Percentiles rank a stretch among this genome's conserved stretches.
These are phyloP conservation scores for Thysanoteuthis rhombus DNA, from an alignment of 2,888 invertebrate genomes.

Conservation along the genomic window DNA sequence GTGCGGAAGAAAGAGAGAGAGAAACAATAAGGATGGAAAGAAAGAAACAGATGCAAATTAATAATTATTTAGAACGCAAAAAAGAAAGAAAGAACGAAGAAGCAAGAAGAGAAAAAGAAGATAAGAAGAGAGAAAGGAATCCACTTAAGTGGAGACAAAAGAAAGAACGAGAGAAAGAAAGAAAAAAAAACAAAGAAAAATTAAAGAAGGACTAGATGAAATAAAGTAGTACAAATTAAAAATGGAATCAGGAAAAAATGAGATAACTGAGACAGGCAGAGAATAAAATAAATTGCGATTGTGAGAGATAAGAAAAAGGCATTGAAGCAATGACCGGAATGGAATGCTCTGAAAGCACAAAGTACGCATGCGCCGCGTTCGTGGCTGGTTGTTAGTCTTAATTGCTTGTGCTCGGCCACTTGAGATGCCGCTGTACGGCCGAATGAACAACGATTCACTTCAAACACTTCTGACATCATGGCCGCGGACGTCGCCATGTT, in stretches of 20 bases:
- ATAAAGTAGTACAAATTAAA: not conserved
- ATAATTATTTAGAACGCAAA: not conserved
- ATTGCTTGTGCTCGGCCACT: not conserved
- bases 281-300: too few relatives aligned
- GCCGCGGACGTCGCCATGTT: not conserved
- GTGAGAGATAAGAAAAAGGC: too few relatives aligned
- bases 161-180: not conserved
- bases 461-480: not conserved
- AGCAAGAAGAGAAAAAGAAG: not conserved
- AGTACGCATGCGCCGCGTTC: not conserved
- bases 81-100: not conserved
- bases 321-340: not conserved
- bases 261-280: too few relatives aligned
- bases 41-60: too few relatives aligned
- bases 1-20: not conserved
- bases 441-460: not conserved
- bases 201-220: not conserved
- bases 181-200: not conserved
- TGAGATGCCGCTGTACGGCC: not conserved
- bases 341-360: not conserved
- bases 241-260: too few relatives aligned
- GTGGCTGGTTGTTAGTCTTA: not conserved
- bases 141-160: not conserved
- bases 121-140: too few relatives aligned
- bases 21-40: not conserved